phyloP scores from a whole-genome alignment of 2,888 invertebrate species.

The Mythimna loreyi region DNA sequence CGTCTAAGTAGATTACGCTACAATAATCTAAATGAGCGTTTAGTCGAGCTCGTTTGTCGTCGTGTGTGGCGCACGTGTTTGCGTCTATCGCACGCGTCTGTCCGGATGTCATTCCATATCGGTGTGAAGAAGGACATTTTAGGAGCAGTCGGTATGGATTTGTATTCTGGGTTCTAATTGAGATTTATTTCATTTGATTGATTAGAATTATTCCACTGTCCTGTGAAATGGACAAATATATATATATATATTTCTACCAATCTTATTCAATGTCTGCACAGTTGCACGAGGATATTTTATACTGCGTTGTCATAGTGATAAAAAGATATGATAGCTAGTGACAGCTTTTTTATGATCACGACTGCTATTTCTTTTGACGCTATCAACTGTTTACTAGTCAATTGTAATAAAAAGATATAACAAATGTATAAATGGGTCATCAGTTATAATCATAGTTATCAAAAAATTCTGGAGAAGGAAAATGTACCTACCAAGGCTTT shows the following conservation, averaged over 20 bases:
- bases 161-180: conserved; percentile 43
- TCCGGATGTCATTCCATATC: conserved; percentile 74
- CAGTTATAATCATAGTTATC: not conserved
- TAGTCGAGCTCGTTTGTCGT: conserved; percentile 81
- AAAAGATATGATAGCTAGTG: accelerated
- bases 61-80: conserved; percentile 83
- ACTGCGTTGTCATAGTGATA: too few relatives aligned
- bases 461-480: not conserved
- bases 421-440: not conserved
- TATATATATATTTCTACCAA: not conserved
- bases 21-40: conserved; percentile 83
- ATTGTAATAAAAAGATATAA: not conserved
- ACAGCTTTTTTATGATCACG: too few relatives aligned
- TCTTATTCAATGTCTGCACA: not conserved
- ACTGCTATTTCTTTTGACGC: too few relatives aligned
- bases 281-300: not conserved
- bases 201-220: conserved; percentile 4
- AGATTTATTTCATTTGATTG: conserved; percentile 24
- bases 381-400: too few relatives aligned
- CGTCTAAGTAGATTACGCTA: conserved; percentile 81
- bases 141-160: conserved; percentile 52
- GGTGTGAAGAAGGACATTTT: conserved; percentile 67
- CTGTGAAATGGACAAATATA: not conserved
- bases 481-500: not conserved
- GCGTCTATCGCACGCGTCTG: conserved; percentile 70